These are phyloP conservation scores for Netelia virgata DNA, from an alignment of 2,888 invertebrate genomes.

Conservation along the genomic window DNA sequence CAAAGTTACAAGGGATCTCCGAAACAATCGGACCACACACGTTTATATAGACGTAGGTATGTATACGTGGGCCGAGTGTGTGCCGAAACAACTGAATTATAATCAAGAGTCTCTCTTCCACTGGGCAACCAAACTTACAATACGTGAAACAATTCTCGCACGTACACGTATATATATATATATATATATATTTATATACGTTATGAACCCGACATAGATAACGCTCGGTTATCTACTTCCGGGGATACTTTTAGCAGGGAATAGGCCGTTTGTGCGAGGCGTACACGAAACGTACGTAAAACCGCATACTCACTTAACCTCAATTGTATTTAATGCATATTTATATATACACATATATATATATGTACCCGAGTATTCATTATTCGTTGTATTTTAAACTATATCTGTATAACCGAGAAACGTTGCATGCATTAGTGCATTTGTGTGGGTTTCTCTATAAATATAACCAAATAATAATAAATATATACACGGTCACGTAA, in stretches of 20 bases:
- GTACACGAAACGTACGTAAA: constrained; percentile 49
- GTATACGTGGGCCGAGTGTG: background rate
- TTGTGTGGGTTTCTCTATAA: background rate
- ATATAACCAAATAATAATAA: constrained; percentile 31
- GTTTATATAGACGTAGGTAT: background rate
- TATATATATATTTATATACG: background rate
- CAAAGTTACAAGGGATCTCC: constrained; percentile 52
- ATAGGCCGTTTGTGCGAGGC: constrained; percentile 12
- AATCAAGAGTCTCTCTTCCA: background rate
- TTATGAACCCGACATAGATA: background rate
- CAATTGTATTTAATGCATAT: constrained; percentile 10
- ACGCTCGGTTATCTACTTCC: background rate
- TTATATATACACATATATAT: background rate
- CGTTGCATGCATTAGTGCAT: too few species aligned
- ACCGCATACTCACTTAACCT: constrained; percentile 40
- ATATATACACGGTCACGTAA: too few species aligned
- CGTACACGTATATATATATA: background rate
- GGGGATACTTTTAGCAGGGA: background rate
- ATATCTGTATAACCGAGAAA: too few species aligned
- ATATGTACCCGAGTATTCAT: too few species aligned
- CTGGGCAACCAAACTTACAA: constrained; percentile 24
- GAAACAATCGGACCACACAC: constrained; percentile 33
- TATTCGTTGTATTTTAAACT: too few species aligned
- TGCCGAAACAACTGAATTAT: constrained; percentile 12
- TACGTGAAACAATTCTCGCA: constrained; percentile 19